Evolutionary conservation across 2,888 invertebrate species (phyloP), one percentile per base, ranked within the genome.

Genomic region (Patella caerulea): DNA sequence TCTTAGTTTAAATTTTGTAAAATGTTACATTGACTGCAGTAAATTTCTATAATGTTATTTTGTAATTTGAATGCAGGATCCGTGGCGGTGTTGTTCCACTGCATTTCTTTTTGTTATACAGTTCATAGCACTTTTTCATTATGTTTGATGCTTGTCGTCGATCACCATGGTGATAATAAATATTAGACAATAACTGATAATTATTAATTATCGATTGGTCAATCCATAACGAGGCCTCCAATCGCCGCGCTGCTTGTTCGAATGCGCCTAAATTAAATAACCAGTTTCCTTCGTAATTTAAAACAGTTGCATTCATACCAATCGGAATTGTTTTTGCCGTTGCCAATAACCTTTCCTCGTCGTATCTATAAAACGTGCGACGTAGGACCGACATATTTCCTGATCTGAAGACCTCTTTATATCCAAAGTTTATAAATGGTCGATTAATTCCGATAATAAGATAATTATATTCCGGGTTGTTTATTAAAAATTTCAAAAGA

Each of bases 251-350:
- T 3, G 88, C 87, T 52, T 81, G 73, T 2, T 78, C 59, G 59
- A 85, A 84, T 24, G 78, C 73, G 12, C 86, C 86, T 69, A 83
- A 86, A 34, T 83, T 81, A 55, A 84, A 78, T 52, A 89, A 73
- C 83, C 86, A 86, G 52, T 84, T 82, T 0, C 85, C 88, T 76
- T 89, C 89, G 70, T 87, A 86, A 29, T 85, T 83, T 52, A 89
- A 70, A n/a, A 88, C 72, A 3, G 86, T 88, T 52, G 86, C 80
- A 76, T 88, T 88, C 15, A 77, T 76, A 19, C 84, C 85, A 19
- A 84, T 53, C 7, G 86, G 80, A 19, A 86, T 83, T 1, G 59
- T 75, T 9, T 74, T 75, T 0, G 83, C 83, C 19, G 80, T 72
- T 5, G 71, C 70, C 34, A 11, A 45, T 53, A 88, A 73, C n/a